Percentiles rank a stretch among this genome's conserved stretches.
phyloP scores from a whole-genome alignment of 2,113 vertebrate species.

The Poeciliopsis retropinna region DNA sequence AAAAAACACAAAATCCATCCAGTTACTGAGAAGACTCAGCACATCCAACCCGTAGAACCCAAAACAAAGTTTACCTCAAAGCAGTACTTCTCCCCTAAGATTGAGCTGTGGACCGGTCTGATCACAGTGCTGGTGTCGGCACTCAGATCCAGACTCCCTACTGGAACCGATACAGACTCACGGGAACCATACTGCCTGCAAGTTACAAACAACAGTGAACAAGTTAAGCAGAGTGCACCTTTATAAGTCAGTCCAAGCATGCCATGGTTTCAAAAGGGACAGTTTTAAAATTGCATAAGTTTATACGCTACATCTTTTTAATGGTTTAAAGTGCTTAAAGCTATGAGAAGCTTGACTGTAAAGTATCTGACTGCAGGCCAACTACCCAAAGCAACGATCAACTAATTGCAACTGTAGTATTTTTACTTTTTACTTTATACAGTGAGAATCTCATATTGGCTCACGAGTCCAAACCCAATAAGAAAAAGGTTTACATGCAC shows the following conservation, averaged over 20 bases:
- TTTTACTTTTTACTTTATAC: too few species aligned
- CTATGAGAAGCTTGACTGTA: neutral
- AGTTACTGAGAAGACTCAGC: neutral
- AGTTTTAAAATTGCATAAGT: neutral
- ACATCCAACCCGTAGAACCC: neutral
- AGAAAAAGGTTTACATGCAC: too few species aligned
- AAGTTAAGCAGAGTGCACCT: neutral
- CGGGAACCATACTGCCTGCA: constrained; percentile 77
- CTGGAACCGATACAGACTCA: constrained; percentile 83
- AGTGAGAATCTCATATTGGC: too few species aligned
- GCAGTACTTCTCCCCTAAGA: constrained; percentile 90
- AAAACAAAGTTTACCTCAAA: constrained; percentile 84
- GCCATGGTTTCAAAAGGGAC: neutral
- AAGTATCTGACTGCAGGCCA: neutral
- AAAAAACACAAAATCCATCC: constrained; percentile 9
- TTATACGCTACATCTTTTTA: neutral
- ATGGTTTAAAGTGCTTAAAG: neutral
- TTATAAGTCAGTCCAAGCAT: neutral
- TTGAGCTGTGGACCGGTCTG: constrained; percentile 90
- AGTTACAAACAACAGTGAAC: constrained; percentile 6
- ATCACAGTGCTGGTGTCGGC: constrained; percentile 83
- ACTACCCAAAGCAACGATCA: neutral
- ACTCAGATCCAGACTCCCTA: constrained; percentile 84
- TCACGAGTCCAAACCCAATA: too few species aligned
- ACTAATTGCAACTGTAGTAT: neutral